These are phyloP conservation scores for Torymus tubicola DNA, from an alignment of 2,888 invertebrate species.

Conservation along the genomic window DNA sequence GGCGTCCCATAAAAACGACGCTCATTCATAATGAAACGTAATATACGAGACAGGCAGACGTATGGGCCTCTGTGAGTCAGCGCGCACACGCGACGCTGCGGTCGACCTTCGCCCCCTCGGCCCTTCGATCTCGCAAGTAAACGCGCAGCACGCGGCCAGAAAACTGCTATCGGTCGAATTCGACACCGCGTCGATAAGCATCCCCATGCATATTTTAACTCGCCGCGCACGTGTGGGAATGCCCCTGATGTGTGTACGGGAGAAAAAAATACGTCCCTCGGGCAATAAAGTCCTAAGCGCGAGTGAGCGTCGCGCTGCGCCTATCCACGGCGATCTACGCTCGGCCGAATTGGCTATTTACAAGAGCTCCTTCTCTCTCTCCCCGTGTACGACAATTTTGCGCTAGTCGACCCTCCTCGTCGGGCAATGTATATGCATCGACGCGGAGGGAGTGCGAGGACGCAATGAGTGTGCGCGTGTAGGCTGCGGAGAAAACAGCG, in stretches of 20 bases:
- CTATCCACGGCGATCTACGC: constrained; percentile 68
- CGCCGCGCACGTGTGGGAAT: background rate
- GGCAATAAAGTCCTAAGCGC: constrained; percentile 44
- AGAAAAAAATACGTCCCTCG: constrained; percentile 11
- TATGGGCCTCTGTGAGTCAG: constrained; percentile 39
- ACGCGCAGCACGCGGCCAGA: background rate
- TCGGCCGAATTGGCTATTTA: constrained; percentile 70
- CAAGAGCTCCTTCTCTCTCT: constrained; percentile 57
- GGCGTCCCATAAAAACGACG: constrained; percentile 22
- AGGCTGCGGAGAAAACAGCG: background rate
- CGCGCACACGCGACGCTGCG: constrained; percentile 27
- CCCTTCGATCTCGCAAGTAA: too few relatives aligned
- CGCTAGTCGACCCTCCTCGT: constrained; percentile 1
- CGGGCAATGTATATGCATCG: constrained; percentile 13
- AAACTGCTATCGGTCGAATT: constrained; percentile 18
- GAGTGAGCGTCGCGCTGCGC: constrained; percentile 41
- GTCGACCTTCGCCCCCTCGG: constrained; percentile 19
- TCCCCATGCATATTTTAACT: constrained; percentile 47
- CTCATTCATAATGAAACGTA: constrained; percentile 48
- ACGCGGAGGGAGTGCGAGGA: background rate
- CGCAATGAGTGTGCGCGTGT: background rate
- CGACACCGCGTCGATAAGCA: constrained; percentile 31
- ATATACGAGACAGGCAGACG: constrained; percentile 16
- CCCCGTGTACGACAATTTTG: constrained; percentile 26
- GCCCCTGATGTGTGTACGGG: background rate